Conservation (phyloP, 2,888 invertebrate species). For the Lordiphosa fenestrarum region DNA sequence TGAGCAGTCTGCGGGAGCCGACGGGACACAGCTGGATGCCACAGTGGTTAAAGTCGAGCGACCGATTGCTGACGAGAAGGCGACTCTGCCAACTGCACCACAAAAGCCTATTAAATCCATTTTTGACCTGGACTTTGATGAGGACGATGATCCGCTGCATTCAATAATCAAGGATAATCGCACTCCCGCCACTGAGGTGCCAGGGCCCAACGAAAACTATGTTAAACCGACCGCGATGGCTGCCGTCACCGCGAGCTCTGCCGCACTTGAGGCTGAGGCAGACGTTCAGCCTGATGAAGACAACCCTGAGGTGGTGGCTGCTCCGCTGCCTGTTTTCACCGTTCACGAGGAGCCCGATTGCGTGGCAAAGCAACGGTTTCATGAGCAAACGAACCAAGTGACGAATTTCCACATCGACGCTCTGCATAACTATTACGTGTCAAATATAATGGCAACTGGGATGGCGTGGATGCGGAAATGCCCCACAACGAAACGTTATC, state of each 20-base stretch:
- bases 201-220: conserved; percentile 10
- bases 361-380: conserved; percentile 73
- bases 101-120: conserved; percentile 77
- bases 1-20: conserved; percentile 6
- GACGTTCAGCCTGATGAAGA: conserved; percentile 10
- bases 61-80: conserved; percentile 9
- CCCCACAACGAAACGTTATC: conserved; percentile 6
- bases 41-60: neutral
- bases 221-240: neutral
- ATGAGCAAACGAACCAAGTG: conserved; percentile 75
- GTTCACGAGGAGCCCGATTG: conserved; percentile 75
- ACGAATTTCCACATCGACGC: conserved; percentile 82
- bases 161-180: conserved; percentile 61
- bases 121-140: conserved; percentile 80
- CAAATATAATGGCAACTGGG: conserved; percentile 84
- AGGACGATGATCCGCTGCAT: conserved; percentile 77
- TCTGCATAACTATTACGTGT: conserved; percentile 82
- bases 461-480: conserved; percentile 65
- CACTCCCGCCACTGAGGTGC: conserved; percentile 15
- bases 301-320: conserved; percentile 9
- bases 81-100: conserved; percentile 1
- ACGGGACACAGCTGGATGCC: neutral
- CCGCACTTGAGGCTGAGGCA: neutral
- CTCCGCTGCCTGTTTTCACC: conserved; percentile 33
- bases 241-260: neutral